A percentile compares a stretch with the other conserved stretches of the same genome.
These are phyloP conservation scores for Wiebesia pumilae DNA, from an alignment of 1,140 invertebrate species.

Conservation along the genomic window DNA sequence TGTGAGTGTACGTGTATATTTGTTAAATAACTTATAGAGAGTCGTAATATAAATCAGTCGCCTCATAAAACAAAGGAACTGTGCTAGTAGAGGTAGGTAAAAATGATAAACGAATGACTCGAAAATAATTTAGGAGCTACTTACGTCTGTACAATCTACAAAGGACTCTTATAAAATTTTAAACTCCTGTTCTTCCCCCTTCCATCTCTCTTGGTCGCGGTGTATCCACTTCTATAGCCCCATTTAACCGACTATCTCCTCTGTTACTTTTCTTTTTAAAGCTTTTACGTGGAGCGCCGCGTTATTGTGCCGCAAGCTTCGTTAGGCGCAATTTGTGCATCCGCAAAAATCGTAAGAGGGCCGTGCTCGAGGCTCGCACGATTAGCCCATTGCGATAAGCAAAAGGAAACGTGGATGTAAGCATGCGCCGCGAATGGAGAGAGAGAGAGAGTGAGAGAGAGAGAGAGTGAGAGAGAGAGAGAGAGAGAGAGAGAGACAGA, in stretches of 20 bases:
- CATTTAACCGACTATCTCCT: neutral
- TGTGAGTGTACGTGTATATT: too few relatives aligned
- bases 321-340: conserved; percentile 44
- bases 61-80: too few relatives aligned
- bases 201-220: neutral
- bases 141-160: neutral
- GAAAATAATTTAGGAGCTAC: too few relatives aligned
- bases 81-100: too few relatives aligned
- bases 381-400: conserved; percentile 44
- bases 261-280: neutral
- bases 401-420: conserved; percentile 8
- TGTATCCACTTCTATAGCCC: neutral
- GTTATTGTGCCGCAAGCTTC: conserved; percentile 4
- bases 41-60: too few relatives aligned
- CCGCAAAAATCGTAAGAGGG: conserved; percentile 27
- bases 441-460: too few relatives aligned
- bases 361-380: neutral
- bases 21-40: too few relatives aligned
- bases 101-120: too few relatives aligned
- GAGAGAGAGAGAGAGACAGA: too few relatives aligned
- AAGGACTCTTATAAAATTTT: neutral
- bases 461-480: too few relatives aligned
- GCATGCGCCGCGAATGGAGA: neutral
- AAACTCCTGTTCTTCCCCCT: neutral
- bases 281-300: neutral